A percentile compares a stretch with the other conserved stretches of the same genome.
Evolutionary conservation across 53 echinoderm and acorn worm species (phyloP).

Genomic region (Zoroaster sp.): DNA sequence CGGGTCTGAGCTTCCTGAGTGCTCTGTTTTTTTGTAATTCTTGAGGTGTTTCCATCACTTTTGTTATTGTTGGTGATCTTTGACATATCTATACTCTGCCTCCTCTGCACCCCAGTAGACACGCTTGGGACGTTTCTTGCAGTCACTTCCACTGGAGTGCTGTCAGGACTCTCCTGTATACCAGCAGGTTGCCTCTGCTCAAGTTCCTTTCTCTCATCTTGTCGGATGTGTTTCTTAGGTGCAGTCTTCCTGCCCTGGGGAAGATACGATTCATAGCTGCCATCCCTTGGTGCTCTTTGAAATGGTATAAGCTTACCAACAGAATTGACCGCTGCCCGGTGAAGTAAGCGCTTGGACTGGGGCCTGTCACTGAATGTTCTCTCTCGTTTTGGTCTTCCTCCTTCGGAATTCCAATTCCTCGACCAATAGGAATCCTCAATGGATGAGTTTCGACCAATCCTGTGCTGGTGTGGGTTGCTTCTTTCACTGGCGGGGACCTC

Average conservation of each 20-base stretch:
- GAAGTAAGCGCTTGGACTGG: slow-evolving; percentile 32
- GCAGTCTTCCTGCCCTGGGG: not conserved
- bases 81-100: not conserved
- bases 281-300: slow-evolving; percentile 72
- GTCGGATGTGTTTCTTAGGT: not conserved
- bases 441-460: not conserved
- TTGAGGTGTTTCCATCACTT: not conserved
- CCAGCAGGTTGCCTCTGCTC: no score
- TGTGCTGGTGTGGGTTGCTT: not conserved
- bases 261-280: slow-evolving; percentile 41
- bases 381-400: slow-evolving; percentile 60
- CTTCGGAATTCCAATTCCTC: slow-evolving; percentile 62
- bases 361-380: not conserved
- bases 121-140: not conserved
- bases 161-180: no score
- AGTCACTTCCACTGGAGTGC: not conserved
- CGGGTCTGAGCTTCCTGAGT: not conserved
- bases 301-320: slow-evolving; percentile 73
- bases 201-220: not conserved
- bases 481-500: not conserved
- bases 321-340: slow-evolving; percentile 44
- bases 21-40: not conserved
- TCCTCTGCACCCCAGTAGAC: not conserved
- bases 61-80: not conserved
- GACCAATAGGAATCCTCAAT: slow-evolving; percentile 3